These are phyloP conservation scores for Parasteatoda lunata DNA, from an alignment of 2,888 invertebrate species.

Conservation along the genomic window DNA sequence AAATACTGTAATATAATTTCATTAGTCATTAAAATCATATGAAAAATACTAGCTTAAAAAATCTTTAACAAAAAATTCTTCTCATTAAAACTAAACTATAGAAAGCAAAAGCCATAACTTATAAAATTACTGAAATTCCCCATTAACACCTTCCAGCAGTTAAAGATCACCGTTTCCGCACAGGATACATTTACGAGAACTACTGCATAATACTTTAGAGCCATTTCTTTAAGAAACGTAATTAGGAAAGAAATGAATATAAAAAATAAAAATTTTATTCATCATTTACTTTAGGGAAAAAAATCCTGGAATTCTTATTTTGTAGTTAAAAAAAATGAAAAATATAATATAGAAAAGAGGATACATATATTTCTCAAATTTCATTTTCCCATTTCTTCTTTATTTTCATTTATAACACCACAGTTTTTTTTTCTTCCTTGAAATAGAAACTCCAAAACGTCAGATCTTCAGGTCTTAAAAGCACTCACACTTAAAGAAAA, in stretches of 20 bases:
- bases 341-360: neutral
- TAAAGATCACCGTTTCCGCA: too few relatives aligned
- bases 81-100: too few relatives aligned
- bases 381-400: constrained; percentile 63
- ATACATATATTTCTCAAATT: constrained; percentile 61
- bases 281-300: constrained; percentile 20
- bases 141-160: too few relatives aligned
- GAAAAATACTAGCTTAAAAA: too few relatives aligned
- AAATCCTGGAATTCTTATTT: neutral
- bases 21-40: too few relatives aligned
- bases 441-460: constrained; percentile 29
- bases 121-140: too few relatives aligned
- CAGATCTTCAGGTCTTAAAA: constrained; percentile 44
- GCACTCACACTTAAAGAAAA: constrained; percentile 10
- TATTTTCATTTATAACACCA: constrained; percentile 60
- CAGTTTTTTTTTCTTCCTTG: constrained; percentile 1
- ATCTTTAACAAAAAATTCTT: too few relatives aligned
- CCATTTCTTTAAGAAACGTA: too few relatives aligned
- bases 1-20: too few relatives aligned
- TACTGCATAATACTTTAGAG: too few relatives aligned
- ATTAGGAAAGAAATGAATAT: neutral
- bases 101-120: too few relatives aligned
- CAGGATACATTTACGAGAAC: too few relatives aligned
- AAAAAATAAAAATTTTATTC: constrained; percentile 40
- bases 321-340: neutral